Evolutionary conservation across 2,113 vertebrate genomes (phyloP).

Genomic region (Vicugna pacos): DNA sequence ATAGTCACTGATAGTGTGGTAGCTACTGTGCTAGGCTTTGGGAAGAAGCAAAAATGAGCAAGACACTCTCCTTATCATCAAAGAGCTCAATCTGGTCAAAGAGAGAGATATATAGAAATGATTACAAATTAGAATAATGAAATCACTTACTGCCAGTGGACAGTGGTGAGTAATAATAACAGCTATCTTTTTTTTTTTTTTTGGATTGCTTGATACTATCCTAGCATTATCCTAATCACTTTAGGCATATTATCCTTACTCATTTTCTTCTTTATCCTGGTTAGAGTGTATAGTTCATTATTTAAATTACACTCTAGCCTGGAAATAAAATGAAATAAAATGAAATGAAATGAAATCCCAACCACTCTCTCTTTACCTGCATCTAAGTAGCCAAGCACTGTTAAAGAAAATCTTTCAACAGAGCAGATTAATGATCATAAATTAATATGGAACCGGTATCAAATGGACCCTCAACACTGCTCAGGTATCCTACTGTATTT

Average conservation of each 20-base stretch:
- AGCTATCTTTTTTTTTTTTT: neutral
- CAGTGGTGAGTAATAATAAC: neutral
- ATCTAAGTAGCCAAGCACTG: constrained; percentile 8
- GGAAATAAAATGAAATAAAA: neutral
- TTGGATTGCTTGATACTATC: neutral
- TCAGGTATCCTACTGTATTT: neutral
- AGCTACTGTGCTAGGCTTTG: neutral
- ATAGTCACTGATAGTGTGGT: neutral
- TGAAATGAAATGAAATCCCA: constrained; percentile 25
- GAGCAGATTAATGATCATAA: constrained; percentile 1
- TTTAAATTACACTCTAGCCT: constrained; percentile 31
- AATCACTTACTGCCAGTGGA: neutral
- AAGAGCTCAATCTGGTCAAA: neutral
- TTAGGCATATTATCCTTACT: constrained; percentile 25
- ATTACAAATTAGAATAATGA: constrained; percentile 39
- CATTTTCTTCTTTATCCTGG: neutral
- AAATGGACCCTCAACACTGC: neutral
- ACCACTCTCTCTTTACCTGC: neutral
- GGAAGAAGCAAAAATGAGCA: constrained; percentile 45
- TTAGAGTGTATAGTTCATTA: constrained; percentile 15
- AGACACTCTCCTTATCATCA: neutral
- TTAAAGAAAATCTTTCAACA: constrained; percentile 5
- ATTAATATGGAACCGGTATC: neutral
- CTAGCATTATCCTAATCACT: constrained; percentile 27
- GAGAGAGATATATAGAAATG: neutral